phyloP scores from a whole-genome alignment of 2,888 invertebrate genomes.

The Habrosyne pyritoides region DNA sequence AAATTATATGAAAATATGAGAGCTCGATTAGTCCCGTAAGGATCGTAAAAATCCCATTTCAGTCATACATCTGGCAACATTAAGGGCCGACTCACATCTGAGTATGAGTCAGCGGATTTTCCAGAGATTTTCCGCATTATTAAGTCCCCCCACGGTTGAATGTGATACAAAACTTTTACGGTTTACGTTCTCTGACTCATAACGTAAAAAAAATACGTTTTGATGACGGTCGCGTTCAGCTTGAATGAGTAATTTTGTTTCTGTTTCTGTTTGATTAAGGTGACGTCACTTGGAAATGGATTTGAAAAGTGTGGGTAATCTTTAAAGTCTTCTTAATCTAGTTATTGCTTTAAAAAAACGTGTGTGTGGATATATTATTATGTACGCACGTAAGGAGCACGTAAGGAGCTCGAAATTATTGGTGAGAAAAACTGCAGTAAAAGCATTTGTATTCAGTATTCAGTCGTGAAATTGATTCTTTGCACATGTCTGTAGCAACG shows the following conservation, averaged over 20 bases:
- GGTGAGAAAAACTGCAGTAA: too few relatives aligned
- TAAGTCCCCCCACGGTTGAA: not conserved
- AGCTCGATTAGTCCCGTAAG: too few relatives aligned
- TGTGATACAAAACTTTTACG: slow-evolving; percentile 3
- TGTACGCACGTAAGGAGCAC: too few relatives aligned
- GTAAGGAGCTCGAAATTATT: too few relatives aligned
- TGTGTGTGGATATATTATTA: too few relatives aligned
- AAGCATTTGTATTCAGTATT: too few relatives aligned
- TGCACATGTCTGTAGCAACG: too few relatives aligned
- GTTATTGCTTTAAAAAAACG: too few relatives aligned
- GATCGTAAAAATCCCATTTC: not conserved
- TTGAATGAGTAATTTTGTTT: slow-evolving; percentile 1
- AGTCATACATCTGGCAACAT: not conserved
- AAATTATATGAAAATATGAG: too few relatives aligned
- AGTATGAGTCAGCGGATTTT: slow-evolving; percentile 7
- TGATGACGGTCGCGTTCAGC: not conserved
- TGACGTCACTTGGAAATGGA: not conserved
- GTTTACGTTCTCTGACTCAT: slow-evolving; percentile 1
- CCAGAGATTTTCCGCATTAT: slow-evolving; percentile 2
- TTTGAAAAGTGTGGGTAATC: not conserved
- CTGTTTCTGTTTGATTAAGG: not conserved
- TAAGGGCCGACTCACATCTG: not conserved
- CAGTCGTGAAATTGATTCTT: too few relatives aligned
- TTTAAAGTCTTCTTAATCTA: too few relatives aligned
- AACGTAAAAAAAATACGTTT: slow-evolving; percentile 6